Evolutionary conservation across 2,888 invertebrate genomes (phyloP).

Genomic region (Eupithecia subfuscata): DNA sequence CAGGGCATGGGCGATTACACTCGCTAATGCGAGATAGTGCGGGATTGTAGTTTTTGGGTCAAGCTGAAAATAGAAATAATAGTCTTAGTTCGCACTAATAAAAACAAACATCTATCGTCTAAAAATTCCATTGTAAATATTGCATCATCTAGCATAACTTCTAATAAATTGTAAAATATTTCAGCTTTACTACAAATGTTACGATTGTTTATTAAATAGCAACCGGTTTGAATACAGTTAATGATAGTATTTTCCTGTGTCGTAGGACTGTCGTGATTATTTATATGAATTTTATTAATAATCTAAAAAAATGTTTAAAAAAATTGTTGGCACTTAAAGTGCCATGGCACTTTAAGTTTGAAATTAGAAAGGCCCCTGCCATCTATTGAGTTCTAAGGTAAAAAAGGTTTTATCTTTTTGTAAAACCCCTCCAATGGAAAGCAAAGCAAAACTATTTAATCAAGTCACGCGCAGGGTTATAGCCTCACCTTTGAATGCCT

Average conservation of each 20-base stretch:
- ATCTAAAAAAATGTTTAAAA: too few species aligned
- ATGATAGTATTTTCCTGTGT: background rate
- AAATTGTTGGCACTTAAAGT: too few species aligned
- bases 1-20: conserved; percentile 9
- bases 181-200: background rate
- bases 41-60: conserved; percentile 12
- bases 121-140: conserved; percentile 12
- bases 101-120: conserved; percentile 24
- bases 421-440: background rate
- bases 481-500: background rate
- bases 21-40: conserved; percentile 12
- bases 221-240: background rate
- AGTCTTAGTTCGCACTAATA: conserved; percentile 14
- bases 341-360: too few species aligned
- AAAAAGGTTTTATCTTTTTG: too few species aligned
- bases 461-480: background rate
- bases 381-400: too few species aligned
- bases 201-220: background rate
- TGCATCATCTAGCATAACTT: background rate
- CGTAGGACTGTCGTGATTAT: background rate
- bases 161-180: background rate
- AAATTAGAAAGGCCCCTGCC: too few species aligned
- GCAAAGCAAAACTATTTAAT: background rate
- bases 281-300: background rate
- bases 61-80: conserved; percentile 16